A percentile compares a stretch with the other conserved stretches of the same genome.
Evolutionary conservation across 2,888 invertebrate species (phyloP).

Genomic region (Gandaritis pyraliata): DNA sequence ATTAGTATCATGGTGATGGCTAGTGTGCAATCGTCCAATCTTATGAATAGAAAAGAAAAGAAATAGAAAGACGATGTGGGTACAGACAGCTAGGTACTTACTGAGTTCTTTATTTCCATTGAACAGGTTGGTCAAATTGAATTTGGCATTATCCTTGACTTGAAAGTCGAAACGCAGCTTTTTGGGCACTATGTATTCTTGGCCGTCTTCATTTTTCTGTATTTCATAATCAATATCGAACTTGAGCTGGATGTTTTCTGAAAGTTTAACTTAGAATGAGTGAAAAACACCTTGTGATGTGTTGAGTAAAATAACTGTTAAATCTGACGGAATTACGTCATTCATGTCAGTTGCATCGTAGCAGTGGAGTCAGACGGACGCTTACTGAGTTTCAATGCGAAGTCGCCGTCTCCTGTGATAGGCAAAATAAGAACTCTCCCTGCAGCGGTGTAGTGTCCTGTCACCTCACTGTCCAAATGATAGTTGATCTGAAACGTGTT

Average conservation of each 20-base stretch:
- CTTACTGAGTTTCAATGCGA: constrained; percentile 54
- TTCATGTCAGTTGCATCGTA: too few relatives aligned
- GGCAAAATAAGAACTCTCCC: constrained; percentile 49
- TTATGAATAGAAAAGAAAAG: too few relatives aligned
- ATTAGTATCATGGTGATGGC: too few relatives aligned
- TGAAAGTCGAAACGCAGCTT: constrained; percentile 49
- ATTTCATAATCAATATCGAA: constrained; percentile 47
- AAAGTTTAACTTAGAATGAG: constrained; percentile 10
- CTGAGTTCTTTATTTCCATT: constrained; percentile 57
- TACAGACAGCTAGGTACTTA: constrained; percentile 39
- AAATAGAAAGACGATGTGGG: too few relatives aligned
- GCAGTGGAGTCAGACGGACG: too few relatives aligned
- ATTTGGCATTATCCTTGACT: constrained; percentile 50
- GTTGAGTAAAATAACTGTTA: too few relatives aligned
- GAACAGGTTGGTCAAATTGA: constrained; percentile 51
- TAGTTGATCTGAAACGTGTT: constrained; percentile 51
- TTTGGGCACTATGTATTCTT: constrained; percentile 46
- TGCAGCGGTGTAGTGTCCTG: constrained; percentile 56
- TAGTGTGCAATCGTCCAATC: too few relatives aligned
- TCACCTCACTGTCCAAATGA: constrained; percentile 49
- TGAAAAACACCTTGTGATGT: too few relatives aligned
- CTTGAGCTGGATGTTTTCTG: constrained; percentile 45
- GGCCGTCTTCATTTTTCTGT: constrained; percentile 46
- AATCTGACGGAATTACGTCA: too few relatives aligned
- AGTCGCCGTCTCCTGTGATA: constrained; percentile 52